Evolutionary conservation across 2,888 invertebrate species (phyloP), one percentile per base, ranked within the genome.

Genomic region (Lamellibrachia satsuma): DNA sequence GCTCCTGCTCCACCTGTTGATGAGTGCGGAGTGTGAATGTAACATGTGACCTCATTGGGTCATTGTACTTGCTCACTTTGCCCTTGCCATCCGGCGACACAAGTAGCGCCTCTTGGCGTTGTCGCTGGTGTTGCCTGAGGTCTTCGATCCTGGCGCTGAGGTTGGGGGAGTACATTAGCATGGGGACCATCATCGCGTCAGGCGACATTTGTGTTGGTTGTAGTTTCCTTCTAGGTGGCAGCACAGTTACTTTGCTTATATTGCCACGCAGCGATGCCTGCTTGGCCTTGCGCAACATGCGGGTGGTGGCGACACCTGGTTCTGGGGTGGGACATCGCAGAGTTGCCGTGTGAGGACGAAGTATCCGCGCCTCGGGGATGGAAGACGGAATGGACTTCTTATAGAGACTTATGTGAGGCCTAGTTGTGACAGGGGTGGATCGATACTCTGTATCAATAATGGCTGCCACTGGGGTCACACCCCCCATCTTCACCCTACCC

Each of bases 101-200:
- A 75, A 57, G 55, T 75, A 92, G 39, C 8, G 51, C 51, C 60
- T 75, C n/a, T n/a, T 57, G 55, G 92, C 92, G 92, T 91, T 52
- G 22, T 15, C 55, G 52, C 39, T 91, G 51, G 15, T 90, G n/a
- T 60, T 55, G 52, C 52, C 92, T 92, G 52, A 93, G 27, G 27
- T 91, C 55, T 11, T 93, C 93, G 6, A 94, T 93, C 93, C 95
- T 95, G 11, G 95, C 95, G 91, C 94, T 94, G 93, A 95, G 94
- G 91, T 95, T 95, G 52, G 94, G 94, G 6, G 96, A 94, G 92
- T 95, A 96, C 95, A 96, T 96, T 92, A 96, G 93, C 96, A 96
- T 96, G 0, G 96, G 96, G 22, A 96, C 95, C 92, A 94, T 93
- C 92, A 93, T 95, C 51, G 94, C 93, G 92, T 95, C 95, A 52